These are phyloP conservation scores for Lycaon pictus DNA, from an alignment of 2,113 vertebrate species.

Conservation along the genomic window DNA sequence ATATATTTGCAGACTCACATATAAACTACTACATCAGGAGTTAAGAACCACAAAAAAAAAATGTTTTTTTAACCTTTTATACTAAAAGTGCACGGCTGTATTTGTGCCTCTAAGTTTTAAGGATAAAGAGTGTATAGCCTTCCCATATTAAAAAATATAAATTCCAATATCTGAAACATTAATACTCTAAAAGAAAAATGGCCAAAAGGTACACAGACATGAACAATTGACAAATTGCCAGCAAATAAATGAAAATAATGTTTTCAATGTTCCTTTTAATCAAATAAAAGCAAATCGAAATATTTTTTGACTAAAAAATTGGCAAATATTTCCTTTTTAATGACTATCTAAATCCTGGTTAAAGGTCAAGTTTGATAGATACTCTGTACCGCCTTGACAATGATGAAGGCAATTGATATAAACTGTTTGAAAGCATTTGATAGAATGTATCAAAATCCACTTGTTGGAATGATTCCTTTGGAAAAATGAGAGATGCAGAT, in stretches of 20 bases:
- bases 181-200: conserved; percentile 17
- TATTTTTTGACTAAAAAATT: conserved; percentile 47
- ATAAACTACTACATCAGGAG: background rate
- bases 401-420: background rate
- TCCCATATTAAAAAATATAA: background rate
- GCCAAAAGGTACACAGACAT: background rate
- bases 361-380: background rate
- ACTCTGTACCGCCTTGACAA: background rate
- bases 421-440: background rate
- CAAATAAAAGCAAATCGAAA: conserved; percentile 61
- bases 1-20: background rate
- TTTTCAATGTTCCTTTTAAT: conserved; percentile 17
- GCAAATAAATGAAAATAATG: conserved; percentile 43
- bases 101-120: conserved; percentile 33
- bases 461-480: background rate
- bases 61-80: background rate
- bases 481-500: conserved; percentile 1
- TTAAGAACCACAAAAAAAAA: background rate
- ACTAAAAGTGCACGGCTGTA: background rate
- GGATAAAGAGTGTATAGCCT: background rate
- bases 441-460: background rate
- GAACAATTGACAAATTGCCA: conserved; percentile 30
- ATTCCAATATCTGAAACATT: conserved; percentile 47
- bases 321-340: conserved; percentile 21
- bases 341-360: background rate